phyloP scores from a whole-genome alignment of 2,797 vertebrate genomes.

The Sorex maritimensis region DNA sequence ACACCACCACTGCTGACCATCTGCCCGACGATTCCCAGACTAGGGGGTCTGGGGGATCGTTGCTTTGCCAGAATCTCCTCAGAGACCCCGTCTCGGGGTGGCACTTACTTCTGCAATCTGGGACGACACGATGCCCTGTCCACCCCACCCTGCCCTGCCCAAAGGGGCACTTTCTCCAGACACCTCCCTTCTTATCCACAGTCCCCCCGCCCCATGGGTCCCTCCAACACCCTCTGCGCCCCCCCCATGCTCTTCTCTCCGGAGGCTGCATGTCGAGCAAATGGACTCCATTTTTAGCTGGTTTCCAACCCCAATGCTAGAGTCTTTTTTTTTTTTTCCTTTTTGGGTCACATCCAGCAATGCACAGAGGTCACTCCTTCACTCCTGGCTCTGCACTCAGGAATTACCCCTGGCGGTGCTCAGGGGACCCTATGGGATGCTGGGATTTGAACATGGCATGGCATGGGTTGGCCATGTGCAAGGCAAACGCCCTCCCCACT shows the following conservation, averaged over 20 bases:
- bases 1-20: conserved; percentile 1
- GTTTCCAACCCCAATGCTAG: conserved; percentile 63
- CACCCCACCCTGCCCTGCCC: background rate
- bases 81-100: conserved; percentile 70
- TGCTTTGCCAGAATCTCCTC: conserved; percentile 76
- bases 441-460: no score
- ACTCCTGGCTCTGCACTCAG: no score
- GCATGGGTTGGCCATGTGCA: no score
- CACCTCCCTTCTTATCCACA: conserved; percentile 67
- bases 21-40: conserved; percentile 47
- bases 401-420: no score
- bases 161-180: conserved; percentile 61
- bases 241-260: conserved; percentile 65
- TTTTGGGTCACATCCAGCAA: no score
- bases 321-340: no score
- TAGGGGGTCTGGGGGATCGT: conserved; percentile 55
- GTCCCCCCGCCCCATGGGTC: background rate
- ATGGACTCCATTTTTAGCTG: conserved; percentile 66
- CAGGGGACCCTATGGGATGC: no score
- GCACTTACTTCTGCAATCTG: conserved; percentile 50
- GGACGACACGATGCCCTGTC: background rate
- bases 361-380: no score
- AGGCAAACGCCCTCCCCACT: no score
- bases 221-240: conserved; percentile 16
- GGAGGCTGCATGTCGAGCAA: conserved; percentile 59